Conservation (phyloP, 1,140 invertebrate genomes). For the Limonius californicus region DNA sequence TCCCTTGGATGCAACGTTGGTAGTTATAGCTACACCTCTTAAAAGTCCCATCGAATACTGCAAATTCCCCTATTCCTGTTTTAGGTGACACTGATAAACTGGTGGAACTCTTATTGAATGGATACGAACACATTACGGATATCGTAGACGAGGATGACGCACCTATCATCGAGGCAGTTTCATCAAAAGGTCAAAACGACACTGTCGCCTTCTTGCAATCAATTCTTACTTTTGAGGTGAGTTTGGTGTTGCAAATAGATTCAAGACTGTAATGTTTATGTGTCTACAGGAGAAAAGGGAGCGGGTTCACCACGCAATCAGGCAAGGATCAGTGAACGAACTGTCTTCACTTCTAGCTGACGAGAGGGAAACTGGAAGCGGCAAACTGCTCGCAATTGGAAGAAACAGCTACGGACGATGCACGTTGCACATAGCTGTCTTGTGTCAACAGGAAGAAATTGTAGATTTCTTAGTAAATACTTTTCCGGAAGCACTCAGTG, state of each 20-base stretch:
- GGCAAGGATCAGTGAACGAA: slow-evolving; percentile 59
- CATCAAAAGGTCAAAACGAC: slow-evolving; percentile 59
- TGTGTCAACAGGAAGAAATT: slow-evolving; percentile 74
- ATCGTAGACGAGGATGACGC: slow-evolving; percentile 64
- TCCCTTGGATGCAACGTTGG: too few species aligned
- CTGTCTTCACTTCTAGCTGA: slow-evolving; percentile 59
- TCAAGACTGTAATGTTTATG: too few species aligned
- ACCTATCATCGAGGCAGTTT: slow-evolving; percentile 64
- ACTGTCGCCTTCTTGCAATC: slow-evolving; percentile 63
- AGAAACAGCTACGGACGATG: slow-evolving; percentile 70
- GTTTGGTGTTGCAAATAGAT: too few species aligned
- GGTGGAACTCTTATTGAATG: slow-evolving; percentile 74
- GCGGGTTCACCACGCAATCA: slow-evolving; percentile 69
- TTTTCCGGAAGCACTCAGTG: slow-evolving; percentile 67
- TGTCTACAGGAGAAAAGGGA: slow-evolving; percentile 68
- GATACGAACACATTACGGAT: slow-evolving; percentile 84
- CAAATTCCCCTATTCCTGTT: too few species aligned
- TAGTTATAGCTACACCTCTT: too few species aligned
- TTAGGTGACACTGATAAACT: slow-evolving; percentile 66
- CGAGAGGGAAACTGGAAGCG: slow-evolving; percentile 55
- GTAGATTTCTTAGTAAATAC: slow-evolving; percentile 67
- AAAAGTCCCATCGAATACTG: too few species aligned
- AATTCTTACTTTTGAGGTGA: slow-evolving; percentile 71
- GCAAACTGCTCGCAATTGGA: slow-evolving; percentile 64
- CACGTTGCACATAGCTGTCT: slow-evolving; percentile 76